Percentiles rank a stretch among this genome's conserved stretches.
Evolutionary conservation across 1,140 invertebrate genomes (phyloP).

Genomic region (Eumeta japonica): DNA sequence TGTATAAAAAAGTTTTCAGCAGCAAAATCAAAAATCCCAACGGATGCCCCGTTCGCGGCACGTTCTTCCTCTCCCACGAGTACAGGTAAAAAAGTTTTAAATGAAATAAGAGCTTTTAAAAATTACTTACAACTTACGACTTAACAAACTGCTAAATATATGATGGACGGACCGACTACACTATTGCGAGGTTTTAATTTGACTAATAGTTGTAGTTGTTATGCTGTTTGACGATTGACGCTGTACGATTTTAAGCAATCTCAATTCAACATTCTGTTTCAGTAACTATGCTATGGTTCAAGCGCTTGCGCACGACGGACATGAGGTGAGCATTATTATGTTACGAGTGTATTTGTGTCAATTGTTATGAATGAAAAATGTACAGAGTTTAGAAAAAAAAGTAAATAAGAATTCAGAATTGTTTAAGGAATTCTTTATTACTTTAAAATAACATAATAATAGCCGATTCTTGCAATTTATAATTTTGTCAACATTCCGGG

Average conservation of each 20-base stretch:
- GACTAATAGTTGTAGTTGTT: background rate
- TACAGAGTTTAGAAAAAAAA: too few species aligned
- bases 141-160: background rate
- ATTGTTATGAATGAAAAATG: too few species aligned
- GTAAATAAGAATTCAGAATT: too few species aligned
- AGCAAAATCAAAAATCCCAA: slow-evolving; percentile 82
- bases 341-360: background rate
- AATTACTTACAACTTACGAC: background rate
- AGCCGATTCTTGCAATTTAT: too few species aligned
- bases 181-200: background rate
- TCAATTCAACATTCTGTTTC: slow-evolving; percentile 19
- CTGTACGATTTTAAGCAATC: background rate
- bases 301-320: slow-evolving; percentile 80
- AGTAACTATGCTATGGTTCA: slow-evolving; percentile 93
- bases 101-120: background rate
- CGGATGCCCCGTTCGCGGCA: slow-evolving; percentile 85
- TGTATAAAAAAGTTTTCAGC: slow-evolving; percentile 83
- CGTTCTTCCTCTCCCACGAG: slow-evolving; percentile 93
- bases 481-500: too few species aligned
- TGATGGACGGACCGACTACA: too few species aligned
- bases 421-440: too few species aligned
- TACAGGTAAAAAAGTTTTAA: slow-evolving; percentile 61
- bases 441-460: too few species aligned
- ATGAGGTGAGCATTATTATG: slow-evolving; percentile 62
- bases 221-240: too few species aligned